Evolutionary conservation across 2,113 vertebrate species (phyloP).

Genomic region (Rynchops niger): DNA sequence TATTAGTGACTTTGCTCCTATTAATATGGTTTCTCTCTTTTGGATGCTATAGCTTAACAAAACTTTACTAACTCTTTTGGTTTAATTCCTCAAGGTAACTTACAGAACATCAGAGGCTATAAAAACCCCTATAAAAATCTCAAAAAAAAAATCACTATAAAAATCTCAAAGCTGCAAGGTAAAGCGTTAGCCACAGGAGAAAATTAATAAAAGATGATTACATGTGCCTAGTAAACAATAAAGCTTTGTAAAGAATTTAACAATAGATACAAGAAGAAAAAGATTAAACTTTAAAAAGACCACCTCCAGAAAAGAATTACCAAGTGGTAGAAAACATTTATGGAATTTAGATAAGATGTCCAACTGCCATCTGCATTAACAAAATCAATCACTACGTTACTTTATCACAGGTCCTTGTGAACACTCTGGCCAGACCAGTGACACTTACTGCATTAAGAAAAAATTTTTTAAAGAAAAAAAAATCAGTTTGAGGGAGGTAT

Average conservation of each 20-base stretch:
- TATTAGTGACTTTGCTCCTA: conserved; percentile 45
- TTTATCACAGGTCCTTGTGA: background rate
- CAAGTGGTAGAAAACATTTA: background rate
- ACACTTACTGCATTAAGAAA: background rate
- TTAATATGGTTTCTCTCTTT: conserved; percentile 57
- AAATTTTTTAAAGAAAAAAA: background rate
- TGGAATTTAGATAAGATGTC: background rate
- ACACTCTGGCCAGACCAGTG: background rate
- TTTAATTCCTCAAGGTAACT: conserved; percentile 66
- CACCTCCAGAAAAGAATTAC: background rate
- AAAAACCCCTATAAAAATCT: conserved; percentile 56
- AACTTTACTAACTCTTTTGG: conserved; percentile 61
- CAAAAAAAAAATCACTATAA: background rate
- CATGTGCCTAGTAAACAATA: conserved; percentile 41
- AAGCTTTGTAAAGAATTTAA: background rate
- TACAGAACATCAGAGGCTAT: conserved; percentile 53
- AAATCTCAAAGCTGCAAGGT: conserved; percentile 59
- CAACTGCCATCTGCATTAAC: background rate
- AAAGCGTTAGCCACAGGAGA: conserved; percentile 32
- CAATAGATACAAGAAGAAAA: background rate
- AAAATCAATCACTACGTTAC: background rate
- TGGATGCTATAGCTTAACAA: conserved; percentile 69
- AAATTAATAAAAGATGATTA: conserved; percentile 58
- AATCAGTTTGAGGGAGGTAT: background rate
- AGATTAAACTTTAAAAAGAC: conserved; percentile 5